Base-by-base conservation (phyloP, 92 coral and sea anemone species). In the Epizoanthus fatuus region DNA sequence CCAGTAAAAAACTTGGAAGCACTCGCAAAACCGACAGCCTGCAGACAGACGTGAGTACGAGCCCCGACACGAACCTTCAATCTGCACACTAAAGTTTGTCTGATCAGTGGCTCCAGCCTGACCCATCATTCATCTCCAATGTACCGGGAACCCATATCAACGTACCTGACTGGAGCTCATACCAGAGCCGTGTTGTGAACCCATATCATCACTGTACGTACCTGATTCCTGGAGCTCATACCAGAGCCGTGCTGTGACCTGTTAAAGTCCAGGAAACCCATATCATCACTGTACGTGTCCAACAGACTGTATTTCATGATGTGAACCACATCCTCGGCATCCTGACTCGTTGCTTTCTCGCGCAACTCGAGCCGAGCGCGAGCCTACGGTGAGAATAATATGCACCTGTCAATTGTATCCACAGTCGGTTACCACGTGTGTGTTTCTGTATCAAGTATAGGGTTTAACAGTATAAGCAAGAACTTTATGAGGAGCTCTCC, bases 341-440 rank as follows among this genome's bases (percentile, higher is more conserved):
- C 99, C 72, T 90, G 95, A 25, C 83, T 86, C 57, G 97, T 95
- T 10, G 97, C 98, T 72, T 97, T 92, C 59, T 97, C 99, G 15
- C 98, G 98, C 67, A 97, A 86, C 84, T 97, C 99, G 13, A 97
- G 86, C 35, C 99, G 93, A 53, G 99, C 93, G 15, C 99, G 97
- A 13, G 98, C 99, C 98, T 97, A 64, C 22, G 9, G 17, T 78
- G 37, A 12, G 22, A 63, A 32, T 42, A 14, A 4, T 12, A 0
- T 10, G 12, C 25, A 8, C 4, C 45, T 49, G 19, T 59, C 16
- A 35, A 17, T 29, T 4, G 11, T 63, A 40, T 57, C 25, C 15
- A 35, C 16, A 25, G 0, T 55, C 8, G 15, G 49, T 5, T 76
- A 14, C 49, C 55, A 57, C n/a, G 29, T 0, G 35, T 29, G 35